Percentiles rank a stretch among this genome's conserved stretches.
Evolutionary conservation across 2,888 invertebrate species (phyloP).

Genomic region (Onthophagus sagittarius): DNA sequence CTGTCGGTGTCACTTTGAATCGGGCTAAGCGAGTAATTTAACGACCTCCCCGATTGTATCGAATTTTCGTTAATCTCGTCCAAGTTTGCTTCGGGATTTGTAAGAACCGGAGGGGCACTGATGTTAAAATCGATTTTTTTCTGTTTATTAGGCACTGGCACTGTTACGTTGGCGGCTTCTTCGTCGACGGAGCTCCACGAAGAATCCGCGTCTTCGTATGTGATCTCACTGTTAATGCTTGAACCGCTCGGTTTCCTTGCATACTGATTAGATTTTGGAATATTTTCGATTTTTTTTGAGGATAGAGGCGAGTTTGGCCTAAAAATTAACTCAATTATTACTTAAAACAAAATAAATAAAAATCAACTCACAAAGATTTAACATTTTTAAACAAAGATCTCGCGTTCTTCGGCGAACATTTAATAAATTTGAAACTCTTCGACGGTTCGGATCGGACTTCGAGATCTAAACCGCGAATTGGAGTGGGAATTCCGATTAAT

Average conservation of each 20-base stretch:
- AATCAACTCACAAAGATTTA: not conserved
- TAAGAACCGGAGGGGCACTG: slow-evolving; percentile 27
- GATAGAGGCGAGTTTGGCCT: not conserved
- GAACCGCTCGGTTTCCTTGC: slow-evolving; percentile 32
- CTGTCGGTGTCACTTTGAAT: slow-evolving; percentile 44
- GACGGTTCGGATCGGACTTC: slow-evolving; percentile 27
- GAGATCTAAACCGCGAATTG: slow-evolving; percentile 20
- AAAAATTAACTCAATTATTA: not conserved
- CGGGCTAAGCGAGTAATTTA: slow-evolving; percentile 22
- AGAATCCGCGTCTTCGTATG: slow-evolving; percentile 31
- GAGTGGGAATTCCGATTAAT: slow-evolving; percentile 18
- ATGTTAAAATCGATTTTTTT: slow-evolving; percentile 23
- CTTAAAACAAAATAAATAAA: not conserved
- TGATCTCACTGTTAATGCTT: slow-evolving; percentile 35
- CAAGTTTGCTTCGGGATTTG: slow-evolving; percentile 7
- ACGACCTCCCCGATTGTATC: too few relatives aligned
- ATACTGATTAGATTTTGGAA: slow-evolving; percentile 39
- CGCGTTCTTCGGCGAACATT: slow-evolving; percentile 42
- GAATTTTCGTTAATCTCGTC: slow-evolving; percentile 21
- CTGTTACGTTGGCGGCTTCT: slow-evolving; percentile 20
- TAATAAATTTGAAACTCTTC: slow-evolving; percentile 31
- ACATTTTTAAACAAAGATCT: slow-evolving; percentile 40
- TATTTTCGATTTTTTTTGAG: not conserved
- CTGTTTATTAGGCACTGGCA: slow-evolving; percentile 24
- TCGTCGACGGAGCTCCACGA: slow-evolving; percentile 26